Percentiles rank a stretch among this genome's conserved stretches.
phyloP scores from a whole-genome alignment of 1,140 invertebrate genomes.

The Trichoplusia ni region DNA sequence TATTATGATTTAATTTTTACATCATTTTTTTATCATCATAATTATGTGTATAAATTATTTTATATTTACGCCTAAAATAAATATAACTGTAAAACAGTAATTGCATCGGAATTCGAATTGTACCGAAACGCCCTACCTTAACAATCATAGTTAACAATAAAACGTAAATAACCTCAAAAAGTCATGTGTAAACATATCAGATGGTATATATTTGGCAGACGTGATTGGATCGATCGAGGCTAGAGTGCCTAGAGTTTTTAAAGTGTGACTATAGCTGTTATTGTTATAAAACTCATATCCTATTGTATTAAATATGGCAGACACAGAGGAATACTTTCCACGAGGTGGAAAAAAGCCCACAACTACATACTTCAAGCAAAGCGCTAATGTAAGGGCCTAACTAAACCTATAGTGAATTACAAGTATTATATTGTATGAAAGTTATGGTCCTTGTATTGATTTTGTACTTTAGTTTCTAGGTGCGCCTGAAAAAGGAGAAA shows the following conservation, averaged over 20 bases:
- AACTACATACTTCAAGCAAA: conserved; percentile 68
- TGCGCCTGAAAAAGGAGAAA: conserved; percentile 62
- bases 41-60: too few relatives aligned
- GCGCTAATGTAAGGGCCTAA: conserved; percentile 74
- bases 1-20: too few relatives aligned
- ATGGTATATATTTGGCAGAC: too few relatives aligned
- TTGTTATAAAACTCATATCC: neutral
- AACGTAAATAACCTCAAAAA: conserved; percentile 44
- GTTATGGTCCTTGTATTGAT: neutral
- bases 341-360: conserved; percentile 80
- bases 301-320: conserved; percentile 48
- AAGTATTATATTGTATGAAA: too few relatives aligned
- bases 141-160: neutral
- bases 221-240: too few relatives aligned
- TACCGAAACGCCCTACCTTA: too few relatives aligned
- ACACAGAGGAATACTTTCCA: conserved; percentile 79
- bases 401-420: neutral
- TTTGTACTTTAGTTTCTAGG: conserved; percentile 66
- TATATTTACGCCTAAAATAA: too few relatives aligned
- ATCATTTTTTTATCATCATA: too few relatives aligned
- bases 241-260: too few relatives aligned
- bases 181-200: conserved; percentile 25
- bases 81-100: too few relatives aligned
- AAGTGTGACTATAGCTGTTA: conserved; percentile 22
- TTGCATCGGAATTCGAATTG: too few relatives aligned